Evolutionary conservation across 2,113 vertebrate species (phyloP), one percentile per base, ranked within the genome.

Genomic region (Scolopax mira): DNA sequence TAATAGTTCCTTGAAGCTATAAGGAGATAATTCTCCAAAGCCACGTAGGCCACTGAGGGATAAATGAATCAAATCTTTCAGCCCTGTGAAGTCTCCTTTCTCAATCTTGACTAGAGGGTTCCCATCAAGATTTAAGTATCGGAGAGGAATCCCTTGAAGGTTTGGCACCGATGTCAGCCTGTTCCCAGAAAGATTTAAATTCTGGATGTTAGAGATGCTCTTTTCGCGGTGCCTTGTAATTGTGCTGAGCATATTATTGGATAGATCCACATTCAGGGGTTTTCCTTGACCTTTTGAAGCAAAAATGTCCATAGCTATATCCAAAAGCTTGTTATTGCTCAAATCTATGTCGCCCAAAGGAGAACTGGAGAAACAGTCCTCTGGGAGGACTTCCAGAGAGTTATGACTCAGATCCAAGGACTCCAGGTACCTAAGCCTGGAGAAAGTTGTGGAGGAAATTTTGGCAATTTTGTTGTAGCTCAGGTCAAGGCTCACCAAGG

Each of bases 401-500:
- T 99, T 99, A 94, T 99, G 98, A 97, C 99, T 99, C 82, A 99
- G 97, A 94, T 99, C 99, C 46, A 99, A 97, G 3, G 98, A 98
- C 97, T 99, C 99, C 66, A 99, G 97, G 95, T 99, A 99, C 69
- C 99, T 98, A 49, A 99, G 98, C 84, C 98, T 99, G 61, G 99
- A 99, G 95, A 99, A 98, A 3, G 99, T 98, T 10, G 97, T 97
- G 70, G 98, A 97, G 13, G 98, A 92, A 55, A 99, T 97, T 94
- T 96, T 96, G 70, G 98, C 97, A 42, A 99, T 99, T 24, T 96
- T 97, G 92, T 99, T 99, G 96, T 98, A 98, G 96, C 99, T 99
- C 57, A 99, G 98, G 90, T 99, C 99, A 2, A 99, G 97, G 96
- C 99, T 99, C 2, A 99, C 97, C 31, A 99, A 96, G 0, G 99